A percentile compares a stretch with the other conserved stretches of the same genome.
Evolutionary conservation across 2,888 invertebrate genomes (phyloP).

Genomic region (Morpho deidamia): DNA sequence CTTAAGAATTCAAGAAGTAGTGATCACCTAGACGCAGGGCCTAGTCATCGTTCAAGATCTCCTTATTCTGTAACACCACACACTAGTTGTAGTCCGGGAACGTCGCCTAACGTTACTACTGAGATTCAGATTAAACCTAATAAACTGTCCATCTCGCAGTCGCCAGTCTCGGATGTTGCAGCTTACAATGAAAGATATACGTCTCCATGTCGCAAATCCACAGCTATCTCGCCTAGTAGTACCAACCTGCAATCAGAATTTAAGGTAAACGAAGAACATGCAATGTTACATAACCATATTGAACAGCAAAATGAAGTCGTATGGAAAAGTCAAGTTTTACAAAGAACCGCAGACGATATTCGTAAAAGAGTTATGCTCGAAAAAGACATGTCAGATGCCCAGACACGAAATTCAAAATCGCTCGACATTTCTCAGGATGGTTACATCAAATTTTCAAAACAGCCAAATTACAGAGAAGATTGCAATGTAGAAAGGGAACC

Average conservation of each 20-base stretch:
- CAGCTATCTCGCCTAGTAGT: constrained; percentile 50
- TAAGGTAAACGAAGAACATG: constrained; percentile 41
- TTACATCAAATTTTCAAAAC: constrained; percentile 68
- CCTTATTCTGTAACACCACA: constrained; percentile 35
- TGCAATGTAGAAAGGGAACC: constrained; percentile 48
- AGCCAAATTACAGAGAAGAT: constrained; percentile 43
- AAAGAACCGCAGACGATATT: constrained; percentile 68
- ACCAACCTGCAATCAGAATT: constrained; percentile 40
- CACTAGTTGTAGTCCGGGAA: constrained; percentile 35
- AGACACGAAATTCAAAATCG: constrained; percentile 47
- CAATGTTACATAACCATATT: constrained; percentile 30
- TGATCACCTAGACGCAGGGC: constrained; percentile 61
- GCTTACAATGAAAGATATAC: constrained; percentile 49
- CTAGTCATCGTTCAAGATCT: constrained; percentile 49
- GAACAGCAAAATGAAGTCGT: constrained; percentile 39
- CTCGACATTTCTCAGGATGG: constrained; percentile 72
- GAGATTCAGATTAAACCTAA: constrained; percentile 70
- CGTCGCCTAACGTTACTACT: constrained; percentile 60
- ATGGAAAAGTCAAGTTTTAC: constrained; percentile 71
- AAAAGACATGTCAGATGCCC: constrained; percentile 57
- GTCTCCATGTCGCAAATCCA: constrained; percentile 54
- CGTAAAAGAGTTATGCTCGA: constrained; percentile 58
- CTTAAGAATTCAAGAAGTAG: constrained; percentile 63
- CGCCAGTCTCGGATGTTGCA: constrained; percentile 56
- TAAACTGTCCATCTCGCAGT: constrained; percentile 57